A percentile compares a stretch with the other conserved stretches of the same genome.
These are phyloP conservation scores for Onychomys leucogaster DNA, from an alignment of 2,797 vertebrate genomes.

Conservation along the genomic window DNA sequence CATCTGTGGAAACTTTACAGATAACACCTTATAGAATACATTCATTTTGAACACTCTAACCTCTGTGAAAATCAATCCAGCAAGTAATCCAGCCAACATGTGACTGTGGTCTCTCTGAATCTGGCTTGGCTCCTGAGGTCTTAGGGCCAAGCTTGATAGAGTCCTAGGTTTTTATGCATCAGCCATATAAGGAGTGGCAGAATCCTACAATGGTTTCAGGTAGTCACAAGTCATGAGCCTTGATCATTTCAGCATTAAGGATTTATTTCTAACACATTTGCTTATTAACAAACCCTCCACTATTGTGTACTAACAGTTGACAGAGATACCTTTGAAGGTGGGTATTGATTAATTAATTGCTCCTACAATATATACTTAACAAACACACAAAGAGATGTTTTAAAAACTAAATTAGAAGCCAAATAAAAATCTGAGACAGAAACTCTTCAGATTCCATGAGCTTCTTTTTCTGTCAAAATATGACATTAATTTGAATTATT, in stretches of 20 bases:
- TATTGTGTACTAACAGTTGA: not conserved
- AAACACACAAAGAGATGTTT: not conserved
- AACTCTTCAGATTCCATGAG: not conserved
- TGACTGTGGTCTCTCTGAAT: not conserved
- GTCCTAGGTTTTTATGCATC: not conserved
- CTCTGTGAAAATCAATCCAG: not conserved
- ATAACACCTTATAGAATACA: not conserved
- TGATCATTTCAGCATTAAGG: not conserved
- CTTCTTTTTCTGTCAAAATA: conserved; percentile 39
- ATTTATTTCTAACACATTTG: conserved; percentile 49
- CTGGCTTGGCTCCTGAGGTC: not conserved
- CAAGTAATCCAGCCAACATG: not conserved
- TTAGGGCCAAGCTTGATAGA: not conserved
- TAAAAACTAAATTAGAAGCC: conserved; percentile 4
- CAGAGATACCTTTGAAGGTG: not conserved
- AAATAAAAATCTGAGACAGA: not conserved
- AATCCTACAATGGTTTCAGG: not conserved
- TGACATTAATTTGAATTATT: conserved; percentile 13
- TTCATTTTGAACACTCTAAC: not conserved
- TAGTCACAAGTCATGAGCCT: not conserved
- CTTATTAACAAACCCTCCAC: conserved; percentile 2
- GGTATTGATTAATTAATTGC: not conserved
- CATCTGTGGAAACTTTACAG: not conserved
- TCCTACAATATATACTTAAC: not conserved
- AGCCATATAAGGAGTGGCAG: not conserved